Conservation (phyloP, 1,140 invertebrate genomes). For the Drosophila littoralis region DNA sequence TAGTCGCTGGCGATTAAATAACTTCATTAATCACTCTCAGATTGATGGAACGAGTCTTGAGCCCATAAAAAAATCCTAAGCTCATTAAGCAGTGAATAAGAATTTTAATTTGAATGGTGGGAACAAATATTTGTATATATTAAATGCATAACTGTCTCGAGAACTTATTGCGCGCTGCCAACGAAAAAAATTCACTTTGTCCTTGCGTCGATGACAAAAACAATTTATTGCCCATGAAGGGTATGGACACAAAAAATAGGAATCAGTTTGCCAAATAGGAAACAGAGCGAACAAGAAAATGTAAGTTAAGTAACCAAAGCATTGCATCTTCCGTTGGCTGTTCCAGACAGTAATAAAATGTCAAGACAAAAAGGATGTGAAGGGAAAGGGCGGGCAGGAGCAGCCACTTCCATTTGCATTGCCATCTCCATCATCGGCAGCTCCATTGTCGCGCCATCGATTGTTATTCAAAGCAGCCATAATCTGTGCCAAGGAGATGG, state of each 20-base stretch:
- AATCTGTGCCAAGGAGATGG: constrained; percentile 68
- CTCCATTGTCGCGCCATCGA: constrained; percentile 76
- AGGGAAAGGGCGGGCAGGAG: background rate
- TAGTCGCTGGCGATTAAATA: constrained; percentile 34
- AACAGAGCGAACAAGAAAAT: too few species aligned
- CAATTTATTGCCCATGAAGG: constrained; percentile 55
- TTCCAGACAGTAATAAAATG: constrained; percentile 74
- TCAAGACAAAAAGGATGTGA: constrained; percentile 48
- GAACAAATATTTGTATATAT: background rate
- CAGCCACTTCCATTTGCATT: constrained; percentile 58
- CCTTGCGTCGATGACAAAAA: constrained; percentile 51
- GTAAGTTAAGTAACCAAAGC: constrained; percentile 38
- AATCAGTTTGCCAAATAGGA: constrained; percentile 21
- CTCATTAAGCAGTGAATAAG: background rate
- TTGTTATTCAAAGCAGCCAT: constrained; percentile 83
- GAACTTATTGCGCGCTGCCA: constrained; percentile 1
- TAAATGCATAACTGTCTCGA: constrained; percentile 2
- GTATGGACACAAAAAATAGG: constrained; percentile 8
- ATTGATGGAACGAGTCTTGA: constrained; percentile 27
- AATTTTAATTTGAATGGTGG: background rate
- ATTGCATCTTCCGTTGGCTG: constrained; percentile 16
- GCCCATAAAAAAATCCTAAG: background rate
- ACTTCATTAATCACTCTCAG: constrained; percentile 50
- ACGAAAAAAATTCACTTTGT: constrained; percentile 73
- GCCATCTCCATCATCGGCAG: constrained; percentile 55